phyloP scores from a whole-genome alignment of 1,140 invertebrate species.

The Pseudomyrmex gracilis region DNA sequence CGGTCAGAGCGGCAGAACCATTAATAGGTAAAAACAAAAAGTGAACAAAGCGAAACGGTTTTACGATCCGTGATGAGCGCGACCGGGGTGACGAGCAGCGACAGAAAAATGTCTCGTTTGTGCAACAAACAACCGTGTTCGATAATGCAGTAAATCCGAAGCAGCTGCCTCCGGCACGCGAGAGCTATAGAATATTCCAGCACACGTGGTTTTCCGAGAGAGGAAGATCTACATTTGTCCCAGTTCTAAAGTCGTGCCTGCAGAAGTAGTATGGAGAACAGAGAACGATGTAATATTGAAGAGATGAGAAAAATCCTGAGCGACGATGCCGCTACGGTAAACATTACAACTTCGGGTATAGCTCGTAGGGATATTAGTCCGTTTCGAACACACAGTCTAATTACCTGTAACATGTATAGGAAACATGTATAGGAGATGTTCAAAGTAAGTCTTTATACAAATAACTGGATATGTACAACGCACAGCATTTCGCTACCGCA shows the following conservation, averaged over 20 bases:
- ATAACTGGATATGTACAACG: no score
- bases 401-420: not conserved
- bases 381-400: not conserved
- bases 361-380: no score
- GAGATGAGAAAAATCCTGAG: not conserved
- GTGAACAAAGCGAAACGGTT: not conserved
- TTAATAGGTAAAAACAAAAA: not conserved
- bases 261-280: not conserved
- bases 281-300: not conserved
- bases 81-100: not conserved
- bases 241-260: constrained; percentile 1
- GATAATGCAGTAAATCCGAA: constrained; percentile 38
- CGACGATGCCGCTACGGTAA: not conserved
- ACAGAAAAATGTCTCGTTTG: constrained; percentile 26
- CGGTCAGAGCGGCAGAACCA: not conserved
- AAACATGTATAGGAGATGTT: no score
- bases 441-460: no score
- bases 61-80: not conserved
- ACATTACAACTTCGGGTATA: not conserved
- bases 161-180: constrained; percentile 5
- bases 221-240: constrained; percentile 22
- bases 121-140: constrained; percentile 39
- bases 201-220: not conserved
- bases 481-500: no score
- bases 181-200: constrained; percentile 44